Evolutionary conservation across 2,888 invertebrate genomes (phyloP).

Genomic region (Drosophila antonietae): DNA sequence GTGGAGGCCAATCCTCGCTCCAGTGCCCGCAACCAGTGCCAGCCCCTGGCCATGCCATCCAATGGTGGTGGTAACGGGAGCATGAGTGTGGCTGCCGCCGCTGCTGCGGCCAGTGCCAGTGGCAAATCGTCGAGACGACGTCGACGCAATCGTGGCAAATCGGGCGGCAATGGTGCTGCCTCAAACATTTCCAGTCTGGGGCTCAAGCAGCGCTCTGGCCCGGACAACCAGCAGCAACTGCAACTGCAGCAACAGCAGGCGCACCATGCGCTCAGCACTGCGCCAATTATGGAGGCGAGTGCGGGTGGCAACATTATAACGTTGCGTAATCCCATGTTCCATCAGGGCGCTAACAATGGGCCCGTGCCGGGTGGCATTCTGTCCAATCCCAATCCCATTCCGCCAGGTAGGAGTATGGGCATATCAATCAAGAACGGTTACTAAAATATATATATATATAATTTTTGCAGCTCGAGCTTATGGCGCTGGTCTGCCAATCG

Average conservation of each 20-base stretch:
- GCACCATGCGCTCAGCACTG: conserved; percentile 8
- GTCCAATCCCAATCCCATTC: conserved; percentile 67
- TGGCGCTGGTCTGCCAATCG: conserved; percentile 62
- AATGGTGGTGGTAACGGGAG: conserved; percentile 16
- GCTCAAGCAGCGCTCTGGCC: conserved; percentile 43
- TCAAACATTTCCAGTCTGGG: conserved; percentile 27
- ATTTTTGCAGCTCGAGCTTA: conserved; percentile 59
- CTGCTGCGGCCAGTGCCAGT: conserved; percentile 60
- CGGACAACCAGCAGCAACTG: conserved; percentile 14
- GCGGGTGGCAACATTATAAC: conserved; percentile 88
- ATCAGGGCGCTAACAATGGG: conserved; percentile 70
- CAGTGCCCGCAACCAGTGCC: conserved; percentile 50
- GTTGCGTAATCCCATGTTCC: conserved; percentile 91
- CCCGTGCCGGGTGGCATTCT: conserved; percentile 49
- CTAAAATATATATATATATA: background rate
- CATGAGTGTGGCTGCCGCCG: conserved; percentile 66
- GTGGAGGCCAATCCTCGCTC: conserved; percentile 81
- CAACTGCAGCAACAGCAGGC: background rate
- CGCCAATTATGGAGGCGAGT: conserved; percentile 54
- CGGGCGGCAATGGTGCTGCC: conserved; percentile 41
- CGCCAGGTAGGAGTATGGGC: conserved; percentile 56
- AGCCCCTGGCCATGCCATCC: conserved; percentile 25
- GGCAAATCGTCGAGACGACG: conserved; percentile 81
- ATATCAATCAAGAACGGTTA: too few relatives aligned
- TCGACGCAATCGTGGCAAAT: conserved; percentile 81